Evolutionary conservation across 2,113 vertebrate species (phyloP).

Genomic region (Nannobrachium achirus): DNA sequence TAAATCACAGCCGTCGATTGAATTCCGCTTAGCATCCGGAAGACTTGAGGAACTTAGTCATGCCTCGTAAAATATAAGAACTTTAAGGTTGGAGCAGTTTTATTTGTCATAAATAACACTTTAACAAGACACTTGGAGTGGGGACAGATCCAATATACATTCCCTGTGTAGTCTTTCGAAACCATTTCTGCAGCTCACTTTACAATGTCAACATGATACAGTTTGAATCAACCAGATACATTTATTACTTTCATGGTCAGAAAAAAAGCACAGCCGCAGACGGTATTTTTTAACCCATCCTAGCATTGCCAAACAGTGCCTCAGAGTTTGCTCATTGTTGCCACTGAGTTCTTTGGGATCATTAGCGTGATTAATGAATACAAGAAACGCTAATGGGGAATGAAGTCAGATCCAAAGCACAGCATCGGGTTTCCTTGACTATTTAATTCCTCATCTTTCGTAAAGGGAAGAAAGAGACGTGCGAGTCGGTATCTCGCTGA

Average conservation of each 20-base stretch:
- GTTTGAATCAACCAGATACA: conserved; percentile 39
- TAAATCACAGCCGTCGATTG: conserved; percentile 40
- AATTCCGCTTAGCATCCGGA: conserved; percentile 35
- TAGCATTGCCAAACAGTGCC: conserved; percentile 40
- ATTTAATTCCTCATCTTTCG: conserved; percentile 47
- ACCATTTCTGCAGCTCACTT: conserved; percentile 28
- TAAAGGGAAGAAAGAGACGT: conserved; percentile 26
- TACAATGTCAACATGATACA: conserved; percentile 44
- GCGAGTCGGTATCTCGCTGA: conserved; percentile 1
- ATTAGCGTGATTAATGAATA: conserved; percentile 60
- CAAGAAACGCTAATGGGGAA: conserved; percentile 51
- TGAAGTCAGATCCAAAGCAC: conserved; percentile 43
- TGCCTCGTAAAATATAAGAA: conserved; percentile 25
- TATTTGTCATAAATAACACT: conserved; percentile 48
- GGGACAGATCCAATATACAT: conserved; percentile 23
- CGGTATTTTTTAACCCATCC: conserved; percentile 38
- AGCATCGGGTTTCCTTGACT: conserved; percentile 36
- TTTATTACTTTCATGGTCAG: conserved; percentile 42
- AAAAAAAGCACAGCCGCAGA: conserved; percentile 29
- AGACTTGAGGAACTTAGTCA: conserved; percentile 31
- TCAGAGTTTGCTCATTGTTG: conserved; percentile 34
- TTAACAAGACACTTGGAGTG: conserved; percentile 32
- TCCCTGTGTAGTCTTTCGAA: conserved; percentile 37
- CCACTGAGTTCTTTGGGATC: conserved; percentile 35
- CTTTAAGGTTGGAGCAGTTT: conserved; percentile 29